Base-by-base conservation (phyloP, 1,140 invertebrate genomes). In the Pissodes strobi region DNA sequence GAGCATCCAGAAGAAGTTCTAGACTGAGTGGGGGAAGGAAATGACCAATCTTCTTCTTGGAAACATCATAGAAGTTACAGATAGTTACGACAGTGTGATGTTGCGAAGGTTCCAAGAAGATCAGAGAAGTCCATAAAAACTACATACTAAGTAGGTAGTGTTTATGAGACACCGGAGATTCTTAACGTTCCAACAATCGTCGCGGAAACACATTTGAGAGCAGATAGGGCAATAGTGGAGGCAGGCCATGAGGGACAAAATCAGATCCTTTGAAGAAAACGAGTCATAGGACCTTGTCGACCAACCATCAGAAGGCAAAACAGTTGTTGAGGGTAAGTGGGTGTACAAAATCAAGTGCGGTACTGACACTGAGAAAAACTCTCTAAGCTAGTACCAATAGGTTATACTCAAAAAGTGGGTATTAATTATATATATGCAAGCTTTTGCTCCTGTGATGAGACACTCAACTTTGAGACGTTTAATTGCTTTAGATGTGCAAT, bases 381-480 rank as follows among this genome's bases (percentile, higher is more conserved):
- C 6, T 34, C 30, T 8, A 34, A n/a, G n/a, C 60, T 82, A 3
- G 79, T 83, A 1, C 78, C 79, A 3, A 78, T 79, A 62, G 80
- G 81, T 6, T 82, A 72, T 68, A 67, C 60, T 0, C 79, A 82
- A 55, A 53, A 46, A 15, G 46, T 67, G 25, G 78, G 77, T 27
- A 55, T 72, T 30, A 75, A 79, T 64, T n/a, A n/a, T n/a, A n/a
- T 81, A 77, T 57, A 37, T 67, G 38, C 67, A 76, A 65, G 12
- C 77, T 2, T 64, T 82, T 22, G 63, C 82, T 37, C 66, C 67
- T 4, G 37, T 80, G 15, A 67, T 76, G 1, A 66, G 72, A 25
- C 67, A 72, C 67, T 66, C 70, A 39, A 73, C 76, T 13, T 53
- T 82, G 1, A 63, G 79, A 66, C 10, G 76, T 2, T 63, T 82